Base-by-base conservation (phyloP, 2,113 vertebrate species). In the Alectura lathami region DNA sequence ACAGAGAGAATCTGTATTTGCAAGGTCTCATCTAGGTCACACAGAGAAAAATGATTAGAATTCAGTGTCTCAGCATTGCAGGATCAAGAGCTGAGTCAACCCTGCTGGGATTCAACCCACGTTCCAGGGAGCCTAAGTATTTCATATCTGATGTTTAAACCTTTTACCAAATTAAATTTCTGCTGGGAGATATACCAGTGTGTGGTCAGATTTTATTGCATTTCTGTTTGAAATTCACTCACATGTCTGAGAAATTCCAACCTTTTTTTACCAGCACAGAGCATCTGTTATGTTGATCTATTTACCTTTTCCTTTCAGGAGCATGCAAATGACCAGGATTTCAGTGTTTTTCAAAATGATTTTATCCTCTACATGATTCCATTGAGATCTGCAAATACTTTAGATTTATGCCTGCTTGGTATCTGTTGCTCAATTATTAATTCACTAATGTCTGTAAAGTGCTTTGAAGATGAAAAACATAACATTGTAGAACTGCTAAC, bases 401-500 rank as follows among this genome's bases (percentile, higher is more conserved):
- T 67, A 88, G 68, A 88, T 95, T 96, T 91, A 94, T 95, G 83
- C 51, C 59, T 90, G 83, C 60, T 88, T 76, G 78, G 83, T 93
- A 72, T 73, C 73, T 78, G 88, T 75, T 96, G 90, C 76, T 96
- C 64, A 94, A 86, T 94, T 97, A 96, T 96, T 96, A 95, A 96
- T 96, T 94, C 76, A 81, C 77, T 95, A 95, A 96, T 90, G 83
- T 90, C 90, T 91, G 80, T 64, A 93, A 95, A 94, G 86, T 84
- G 88, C 88, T 97, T 94, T 95, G 86, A 96, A 96, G 93, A 94
- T 90, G 62, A 95, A 86, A 96, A 96, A 48, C 76, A 88, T 63
- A 78, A 60, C 60, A 68, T 24, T 86, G 83, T 88, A 82, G 64
- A 86, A 90, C 86, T 91, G 83, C 43, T 96, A 96, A 94, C 87